Evolutionary conservation across 2,113 vertebrate species (phyloP).

Genomic region (Pontoporia blainvillei): DNA sequence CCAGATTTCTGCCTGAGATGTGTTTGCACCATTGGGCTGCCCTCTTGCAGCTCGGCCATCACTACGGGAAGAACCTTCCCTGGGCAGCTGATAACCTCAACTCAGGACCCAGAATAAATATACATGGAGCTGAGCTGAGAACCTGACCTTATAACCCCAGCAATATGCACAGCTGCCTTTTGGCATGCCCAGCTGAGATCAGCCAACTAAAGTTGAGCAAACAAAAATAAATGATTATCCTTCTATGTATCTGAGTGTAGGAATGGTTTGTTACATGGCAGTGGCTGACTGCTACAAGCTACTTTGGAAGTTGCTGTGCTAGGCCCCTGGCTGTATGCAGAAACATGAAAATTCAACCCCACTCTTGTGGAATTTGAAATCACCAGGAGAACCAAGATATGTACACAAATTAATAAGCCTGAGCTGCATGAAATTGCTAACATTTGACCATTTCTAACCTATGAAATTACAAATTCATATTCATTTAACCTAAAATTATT

Average conservation of each 20-base stretch:
- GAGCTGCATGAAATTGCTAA: accelerated
- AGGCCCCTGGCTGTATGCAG: background rate
- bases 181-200: accelerated
- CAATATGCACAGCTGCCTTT: too few relatives aligned
- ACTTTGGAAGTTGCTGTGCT: accelerated
- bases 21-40: accelerated
- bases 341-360: accelerated
- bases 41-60: accelerated
- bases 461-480: accelerated
- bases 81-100: background rate
- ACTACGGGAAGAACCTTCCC: accelerated
- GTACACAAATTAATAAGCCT: accelerated
- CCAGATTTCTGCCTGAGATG: background rate
- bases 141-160: accelerated
- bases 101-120: background rate
- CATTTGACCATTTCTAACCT: accelerated
- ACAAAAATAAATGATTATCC: accelerated
- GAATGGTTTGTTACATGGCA: accelerated
- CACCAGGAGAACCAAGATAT: background rate
- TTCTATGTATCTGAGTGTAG: accelerated
- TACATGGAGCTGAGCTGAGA: accelerated
- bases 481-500: background rate
- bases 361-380: too few relatives aligned
- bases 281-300: background rate
- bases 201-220: accelerated